phyloP scores from a whole-genome alignment of 2,888 invertebrate genomes.

The Phymatocera aterrima region DNA sequence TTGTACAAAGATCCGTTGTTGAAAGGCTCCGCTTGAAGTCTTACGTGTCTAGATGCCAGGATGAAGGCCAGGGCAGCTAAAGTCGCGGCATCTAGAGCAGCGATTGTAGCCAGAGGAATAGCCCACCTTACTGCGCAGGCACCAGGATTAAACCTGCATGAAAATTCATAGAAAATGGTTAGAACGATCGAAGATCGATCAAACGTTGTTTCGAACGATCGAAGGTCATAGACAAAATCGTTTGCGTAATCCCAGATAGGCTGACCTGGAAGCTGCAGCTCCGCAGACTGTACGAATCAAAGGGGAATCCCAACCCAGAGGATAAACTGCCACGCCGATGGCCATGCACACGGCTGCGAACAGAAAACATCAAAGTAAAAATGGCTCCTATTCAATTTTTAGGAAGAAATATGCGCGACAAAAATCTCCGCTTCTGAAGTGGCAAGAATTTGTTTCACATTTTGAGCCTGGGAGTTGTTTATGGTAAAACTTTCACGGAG shows the following conservation, averaged over 20 bases:
- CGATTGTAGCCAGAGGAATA: conserved; percentile 93
- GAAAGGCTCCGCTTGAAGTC: conserved; percentile 86
- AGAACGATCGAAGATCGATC: too few species aligned
- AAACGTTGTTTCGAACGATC: too few species aligned
- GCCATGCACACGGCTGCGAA: conserved; percentile 90
- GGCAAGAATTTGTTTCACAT: background rate
- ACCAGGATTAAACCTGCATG: conserved; percentile 80
- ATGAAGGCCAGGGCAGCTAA: conserved; percentile 94
- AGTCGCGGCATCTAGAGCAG: conserved; percentile 89
- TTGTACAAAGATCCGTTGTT: conserved; percentile 82
- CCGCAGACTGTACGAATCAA: conserved; percentile 92
- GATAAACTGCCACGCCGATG: conserved; percentile 91
- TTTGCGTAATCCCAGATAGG: background rate
- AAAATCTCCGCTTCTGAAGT: too few species aligned
- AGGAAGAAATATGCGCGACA: too few species aligned
- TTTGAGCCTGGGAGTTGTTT: background rate
- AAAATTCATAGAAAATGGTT: background rate
- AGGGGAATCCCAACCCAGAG: conserved; percentile 93
- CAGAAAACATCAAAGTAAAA: conserved; percentile 48
- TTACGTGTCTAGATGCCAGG: conserved; percentile 91
- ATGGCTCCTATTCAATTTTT: background rate
- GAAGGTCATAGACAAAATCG: background rate
- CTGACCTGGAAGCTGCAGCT: conserved; percentile 85
- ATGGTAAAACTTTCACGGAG: background rate
- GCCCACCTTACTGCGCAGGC: conserved; percentile 95